These are phyloP conservation scores for Nothura maculosa DNA, from an alignment of 2,797 vertebrate species.

Conservation along the genomic window DNA sequence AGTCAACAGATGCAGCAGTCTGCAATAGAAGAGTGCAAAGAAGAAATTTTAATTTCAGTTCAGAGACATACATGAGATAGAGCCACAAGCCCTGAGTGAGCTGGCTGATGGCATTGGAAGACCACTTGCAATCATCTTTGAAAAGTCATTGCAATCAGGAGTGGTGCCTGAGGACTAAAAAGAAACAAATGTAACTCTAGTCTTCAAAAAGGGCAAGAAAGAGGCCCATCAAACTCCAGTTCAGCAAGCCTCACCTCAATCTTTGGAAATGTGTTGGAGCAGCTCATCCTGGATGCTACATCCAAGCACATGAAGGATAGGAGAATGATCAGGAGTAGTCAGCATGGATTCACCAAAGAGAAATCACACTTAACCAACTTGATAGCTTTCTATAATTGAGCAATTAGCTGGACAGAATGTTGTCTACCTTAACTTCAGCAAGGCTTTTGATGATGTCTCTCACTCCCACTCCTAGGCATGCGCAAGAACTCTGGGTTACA, in stretches of 20 bases:
- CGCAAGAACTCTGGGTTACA: background rate
- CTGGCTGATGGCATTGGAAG: background rate
- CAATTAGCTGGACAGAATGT: background rate
- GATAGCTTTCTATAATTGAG: background rate
- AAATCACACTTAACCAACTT: background rate
- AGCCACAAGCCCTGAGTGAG: background rate
- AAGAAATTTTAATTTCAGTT: background rate
- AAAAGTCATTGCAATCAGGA: background rate
- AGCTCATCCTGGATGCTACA: no score
- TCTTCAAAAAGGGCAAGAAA: background rate
- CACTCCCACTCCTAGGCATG: background rate
- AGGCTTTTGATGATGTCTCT: background rate
- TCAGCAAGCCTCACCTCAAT: no score
- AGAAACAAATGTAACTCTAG: background rate
- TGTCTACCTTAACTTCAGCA: background rate
- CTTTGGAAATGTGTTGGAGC: no score
- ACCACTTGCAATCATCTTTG: background rate
- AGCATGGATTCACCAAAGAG: background rate
- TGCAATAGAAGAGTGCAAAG: background rate
- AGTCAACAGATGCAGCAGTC: background rate
- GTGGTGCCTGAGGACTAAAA: background rate
- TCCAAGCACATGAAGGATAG: no score
- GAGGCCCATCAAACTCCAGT: no score
- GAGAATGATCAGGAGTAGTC: background rate
- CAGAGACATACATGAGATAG: background rate